A percentile compares a stretch with the other conserved stretches of the same genome.
Evolutionary conservation across 2,797 vertebrate genomes (phyloP).

Genomic region (Cheirogaleus major): DNA sequence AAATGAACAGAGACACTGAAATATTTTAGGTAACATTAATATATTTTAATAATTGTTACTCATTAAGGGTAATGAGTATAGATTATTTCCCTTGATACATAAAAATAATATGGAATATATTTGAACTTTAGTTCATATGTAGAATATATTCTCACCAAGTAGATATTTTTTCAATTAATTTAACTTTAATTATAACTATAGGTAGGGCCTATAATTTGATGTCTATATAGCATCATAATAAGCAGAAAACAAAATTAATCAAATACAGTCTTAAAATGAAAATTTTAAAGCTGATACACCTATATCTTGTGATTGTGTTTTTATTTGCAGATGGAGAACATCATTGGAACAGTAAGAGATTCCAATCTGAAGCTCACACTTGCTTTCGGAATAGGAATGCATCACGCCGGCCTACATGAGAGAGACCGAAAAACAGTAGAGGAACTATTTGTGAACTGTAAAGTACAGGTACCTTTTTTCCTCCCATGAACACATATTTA

Average conservation of each 20-base stretch:
- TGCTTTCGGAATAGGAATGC: slow-evolving; percentile 98
- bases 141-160: neutral
- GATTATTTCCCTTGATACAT: neutral
- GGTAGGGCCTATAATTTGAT: neutral
- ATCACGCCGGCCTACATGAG: slow-evolving; percentile 97
- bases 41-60: neutral
- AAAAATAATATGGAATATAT: slow-evolving; percentile 1
- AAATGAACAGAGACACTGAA: neutral
- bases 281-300: neutral
- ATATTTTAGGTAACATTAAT: neutral
- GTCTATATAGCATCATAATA: neutral
- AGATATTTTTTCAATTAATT: slow-evolving; percentile 19
- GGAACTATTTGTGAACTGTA: slow-evolving; percentile 98
- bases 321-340: slow-evolving; percentile 92
- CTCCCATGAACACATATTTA: slow-evolving; percentile 59
- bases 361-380: slow-evolving; percentile 98
- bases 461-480: slow-evolving; percentile 93
- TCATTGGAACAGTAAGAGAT: slow-evolving; percentile 95
- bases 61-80: neutral
- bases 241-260: neutral
- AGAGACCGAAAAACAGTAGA: slow-evolving; percentile 96
- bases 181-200: neutral
- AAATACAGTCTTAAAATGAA: neutral
- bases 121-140: neutral
- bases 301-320: slow-evolving; percentile 49